Base-by-base conservation (phyloP, 1,140 invertebrate species). In the Micrasema longulum region DNA sequence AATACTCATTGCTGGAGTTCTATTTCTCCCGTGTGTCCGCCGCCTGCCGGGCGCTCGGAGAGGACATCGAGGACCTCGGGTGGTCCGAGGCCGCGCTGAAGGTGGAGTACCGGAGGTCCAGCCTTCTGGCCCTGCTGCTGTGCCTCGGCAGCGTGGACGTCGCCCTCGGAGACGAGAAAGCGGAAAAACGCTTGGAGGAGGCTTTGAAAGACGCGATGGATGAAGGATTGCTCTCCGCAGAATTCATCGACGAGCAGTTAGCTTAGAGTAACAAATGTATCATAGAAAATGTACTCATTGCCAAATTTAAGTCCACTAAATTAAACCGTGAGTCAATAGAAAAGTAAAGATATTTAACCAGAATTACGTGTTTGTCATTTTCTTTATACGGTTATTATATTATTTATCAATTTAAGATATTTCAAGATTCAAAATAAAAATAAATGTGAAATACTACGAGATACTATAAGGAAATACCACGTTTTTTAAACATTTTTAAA, bases 131-230 rank as follows among this genome's bases (percentile, higher is more conserved):
- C 1, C 82, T 94, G 12, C 81, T 94, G 18, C 81, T 94, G 7
- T 93, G 92, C 74, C 91, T 93, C 48, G 92, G 92, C 3, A 93
- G 91, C 6, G 91, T 94, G 10, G 92, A 94, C 78, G 88, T 93
- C 36, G 90, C 90, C 1, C 79, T 91, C 2, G 90, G 90, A 2
- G 85, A 90, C 76, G 87, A 89, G 3, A 80, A 88, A 20, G 92
- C 91, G 1, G 92, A 93, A 75, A 88, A 91, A 65, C 84, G 92
- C 45, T 85, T 91, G 1, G 83, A 85, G 70, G 76, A 78, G 38
- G 80, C 83, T 35, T 76, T 86, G 38, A 75, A 79, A 62, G 87
- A 81, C 79, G 88, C 84, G 3, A 82, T 81, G 11, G 77, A 81
- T 48, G 82, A 85, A 65, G 79, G 84, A 9, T 78, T 76, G 12